A percentile compares a stretch with the other conserved stretches of the same genome.
Evolutionary conservation across 2,113 vertebrate genomes (phyloP).

Genomic region (Xiphophorus couchianus): DNA sequence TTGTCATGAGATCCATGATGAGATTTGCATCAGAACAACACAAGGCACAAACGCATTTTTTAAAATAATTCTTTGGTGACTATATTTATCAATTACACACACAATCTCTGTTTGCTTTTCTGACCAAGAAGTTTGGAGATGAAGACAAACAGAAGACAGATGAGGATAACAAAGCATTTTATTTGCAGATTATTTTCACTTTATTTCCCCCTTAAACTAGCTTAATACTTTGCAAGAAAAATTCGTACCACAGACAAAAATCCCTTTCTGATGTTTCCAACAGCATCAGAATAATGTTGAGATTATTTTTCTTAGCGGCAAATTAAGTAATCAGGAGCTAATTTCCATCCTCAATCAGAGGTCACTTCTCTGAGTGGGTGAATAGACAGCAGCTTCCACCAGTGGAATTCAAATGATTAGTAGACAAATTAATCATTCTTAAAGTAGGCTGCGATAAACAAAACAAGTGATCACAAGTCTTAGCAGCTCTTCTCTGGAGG

Average conservation of each 20-base stretch:
- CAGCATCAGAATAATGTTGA: slow-evolving; percentile 48
- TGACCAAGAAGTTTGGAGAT: slow-evolving; percentile 32
- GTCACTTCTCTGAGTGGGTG: slow-evolving; percentile 27
- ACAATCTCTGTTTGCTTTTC: slow-evolving; percentile 19
- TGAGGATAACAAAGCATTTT: not conserved
- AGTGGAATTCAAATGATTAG: slow-evolving; percentile 39
- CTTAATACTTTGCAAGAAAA: slow-evolving; percentile 5
- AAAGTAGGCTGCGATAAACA: slow-evolving; percentile 19
- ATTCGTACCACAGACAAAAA: slow-evolving; percentile 19
- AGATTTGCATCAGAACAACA: slow-evolving; percentile 36
- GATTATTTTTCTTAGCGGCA: slow-evolving; percentile 35
- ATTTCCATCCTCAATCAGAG: slow-evolving; percentile 41
- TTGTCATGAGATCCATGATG: slow-evolving; percentile 16
- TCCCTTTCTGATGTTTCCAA: slow-evolving; percentile 38
- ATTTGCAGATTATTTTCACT: slow-evolving; percentile 1
- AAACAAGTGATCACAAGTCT: slow-evolving; percentile 27
- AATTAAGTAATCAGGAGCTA: slow-evolving; percentile 52
- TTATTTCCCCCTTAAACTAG: slow-evolving; percentile 28
- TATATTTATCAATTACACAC: slow-evolving; percentile 34
- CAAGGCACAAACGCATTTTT: not conserved
- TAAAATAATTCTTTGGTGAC: not conserved
- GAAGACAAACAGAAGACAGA: slow-evolving; percentile 20
- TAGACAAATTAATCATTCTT: slow-evolving; percentile 31
- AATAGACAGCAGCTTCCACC: slow-evolving; percentile 24
- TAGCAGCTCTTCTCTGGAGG: not conserved